A percentile compares a stretch with the other conserved stretches of the same genome.
phyloP scores from a whole-genome alignment of 2,888 invertebrate species.

The Drosophila nr. fundita region DNA sequence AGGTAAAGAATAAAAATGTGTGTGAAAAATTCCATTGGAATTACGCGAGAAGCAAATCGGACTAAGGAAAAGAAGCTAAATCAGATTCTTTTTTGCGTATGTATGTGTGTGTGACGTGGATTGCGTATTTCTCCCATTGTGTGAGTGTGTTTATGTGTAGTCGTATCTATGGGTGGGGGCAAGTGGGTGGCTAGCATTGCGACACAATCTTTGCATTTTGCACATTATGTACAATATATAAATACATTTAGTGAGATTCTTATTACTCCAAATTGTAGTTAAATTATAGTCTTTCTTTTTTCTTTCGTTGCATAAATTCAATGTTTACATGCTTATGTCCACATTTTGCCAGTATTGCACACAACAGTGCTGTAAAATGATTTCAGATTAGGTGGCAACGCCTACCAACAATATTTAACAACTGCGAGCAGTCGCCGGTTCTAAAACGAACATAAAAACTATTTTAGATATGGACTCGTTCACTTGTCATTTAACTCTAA shows the following conservation, averaged over 20 bases:
- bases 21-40: constrained; percentile 73
- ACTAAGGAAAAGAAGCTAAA: constrained; percentile 43
- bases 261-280: neutral
- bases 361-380: constrained; percentile 47
- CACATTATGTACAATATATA: neutral
- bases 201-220: constrained; percentile 5
- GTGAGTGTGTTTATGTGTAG: constrained; percentile 18
- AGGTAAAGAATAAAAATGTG: constrained; percentile 67
- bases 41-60: constrained; percentile 66
- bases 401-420: constrained; percentile 50
- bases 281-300: neutral
- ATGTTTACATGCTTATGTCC: constrained; percentile 61
- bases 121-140: constrained; percentile 40
- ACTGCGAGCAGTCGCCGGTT: constrained; percentile 26
- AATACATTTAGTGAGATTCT: neutral
- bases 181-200: constrained; percentile 28
- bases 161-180: constrained; percentile 54
- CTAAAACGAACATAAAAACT: constrained; percentile 7
- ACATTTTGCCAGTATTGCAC: constrained; percentile 24
- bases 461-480: neutral
- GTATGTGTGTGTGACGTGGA: constrained; percentile 38
- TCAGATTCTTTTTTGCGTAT: constrained; percentile 38
- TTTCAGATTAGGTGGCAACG: constrained; percentile 54
- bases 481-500: neutral
- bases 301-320: constrained; percentile 66